These are phyloP conservation scores for Metopolophium dirhodum DNA, from an alignment of 1,140 invertebrate species.

Conservation along the genomic window DNA sequence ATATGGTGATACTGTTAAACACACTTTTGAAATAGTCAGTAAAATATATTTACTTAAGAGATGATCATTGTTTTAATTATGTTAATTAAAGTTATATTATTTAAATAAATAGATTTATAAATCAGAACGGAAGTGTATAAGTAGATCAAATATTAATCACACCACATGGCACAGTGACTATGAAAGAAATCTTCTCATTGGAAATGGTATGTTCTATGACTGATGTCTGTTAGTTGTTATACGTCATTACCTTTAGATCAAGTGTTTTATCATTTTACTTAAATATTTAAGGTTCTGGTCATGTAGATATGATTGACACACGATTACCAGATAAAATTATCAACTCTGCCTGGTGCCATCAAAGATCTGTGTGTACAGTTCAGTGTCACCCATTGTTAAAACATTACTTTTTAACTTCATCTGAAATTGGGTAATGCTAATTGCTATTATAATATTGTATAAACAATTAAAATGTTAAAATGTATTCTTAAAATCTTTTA, in stretches of 20 bases:
- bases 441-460: constrained; percentile 14
- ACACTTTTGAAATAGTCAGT: constrained; percentile 59
- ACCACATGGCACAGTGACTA: constrained; percentile 60
- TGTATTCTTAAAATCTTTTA: neutral
- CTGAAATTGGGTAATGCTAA: constrained; percentile 58
- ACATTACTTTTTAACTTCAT: constrained; percentile 59
- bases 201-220: constrained; percentile 57
- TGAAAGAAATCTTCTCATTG: constrained; percentile 58
- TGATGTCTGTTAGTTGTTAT: neutral
- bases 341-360: constrained; percentile 56
- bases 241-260: neutral
- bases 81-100: neutral
- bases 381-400: constrained; percentile 58
- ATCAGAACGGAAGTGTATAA: constrained; percentile 28
- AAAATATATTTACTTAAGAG: neutral
- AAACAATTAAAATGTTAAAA: neutral
- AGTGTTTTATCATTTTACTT: neutral
- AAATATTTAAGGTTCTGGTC: constrained; percentile 58
- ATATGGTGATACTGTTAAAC: constrained; percentile 58
- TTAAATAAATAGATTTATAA: constrained; percentile 59
- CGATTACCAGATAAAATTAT: constrained; percentile 40
- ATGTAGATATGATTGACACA: constrained; percentile 58
- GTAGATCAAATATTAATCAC: constrained; percentile 40
- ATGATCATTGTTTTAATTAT: constrained; percentile 11
- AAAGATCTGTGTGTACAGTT: constrained; percentile 59